These are phyloP conservation scores for Lucilia sericata DNA, from an alignment of 1,140 invertebrate genomes.

Conservation along the genomic window DNA sequence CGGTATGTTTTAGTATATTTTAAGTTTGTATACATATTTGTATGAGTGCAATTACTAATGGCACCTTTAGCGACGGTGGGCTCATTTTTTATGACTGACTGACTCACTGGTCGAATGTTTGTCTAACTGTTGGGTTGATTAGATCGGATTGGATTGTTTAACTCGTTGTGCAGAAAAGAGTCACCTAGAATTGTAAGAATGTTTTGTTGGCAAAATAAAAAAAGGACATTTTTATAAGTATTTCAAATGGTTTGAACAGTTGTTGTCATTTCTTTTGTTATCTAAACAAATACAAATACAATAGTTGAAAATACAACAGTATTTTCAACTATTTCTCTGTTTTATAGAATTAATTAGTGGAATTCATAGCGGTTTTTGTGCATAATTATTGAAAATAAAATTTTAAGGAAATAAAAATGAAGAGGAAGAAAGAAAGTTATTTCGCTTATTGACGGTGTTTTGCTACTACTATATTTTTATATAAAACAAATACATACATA, in stretches of 20 bases:
- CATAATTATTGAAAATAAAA: background rate
- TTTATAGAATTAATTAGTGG: constrained; percentile 34
- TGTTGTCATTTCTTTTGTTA: background rate
- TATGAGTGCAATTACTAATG: background rate
- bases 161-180: background rate
- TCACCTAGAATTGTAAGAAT: constrained; percentile 21
- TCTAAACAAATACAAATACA: too few species aligned
- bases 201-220: background rate
- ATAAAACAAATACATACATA: too few species aligned
- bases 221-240: constrained; percentile 24
- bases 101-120: background rate
- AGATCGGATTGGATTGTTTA: too few species aligned
- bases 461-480: too few species aligned
- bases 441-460: too few species aligned
- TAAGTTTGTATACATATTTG: too few species aligned
- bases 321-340: background rate
- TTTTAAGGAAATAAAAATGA: background rate
- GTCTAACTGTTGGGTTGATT: background rate
- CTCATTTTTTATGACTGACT: constrained; percentile 1
- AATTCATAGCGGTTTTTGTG: constrained; percentile 17
- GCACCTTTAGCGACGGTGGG: background rate
- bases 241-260: constrained; percentile 16
- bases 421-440: background rate
- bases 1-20: too few species aligned
- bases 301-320: too few species aligned